Conservation (phyloP, 2,888 invertebrate species). For the Corythucha ciliata region DNA sequence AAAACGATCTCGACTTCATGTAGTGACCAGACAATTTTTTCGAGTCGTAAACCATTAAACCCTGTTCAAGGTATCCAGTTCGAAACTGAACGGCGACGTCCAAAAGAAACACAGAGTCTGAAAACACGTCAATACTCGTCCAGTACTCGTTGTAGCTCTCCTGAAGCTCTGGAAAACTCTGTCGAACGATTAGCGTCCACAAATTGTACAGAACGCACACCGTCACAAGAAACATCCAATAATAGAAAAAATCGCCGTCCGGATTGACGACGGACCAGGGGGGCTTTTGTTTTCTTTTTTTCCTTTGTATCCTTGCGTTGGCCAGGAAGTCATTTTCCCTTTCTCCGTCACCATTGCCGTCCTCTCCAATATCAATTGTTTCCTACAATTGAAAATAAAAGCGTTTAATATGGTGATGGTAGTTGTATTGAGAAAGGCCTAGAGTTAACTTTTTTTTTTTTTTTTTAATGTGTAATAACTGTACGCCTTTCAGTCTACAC, state of each 20-base stretch:
- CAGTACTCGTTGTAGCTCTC: conserved; percentile 63
- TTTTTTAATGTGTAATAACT: not conserved
- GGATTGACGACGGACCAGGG: conserved; percentile 83
- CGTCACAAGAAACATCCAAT: conserved; percentile 86
- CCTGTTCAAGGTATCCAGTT: conserved; percentile 91
- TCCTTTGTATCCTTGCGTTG: conserved; percentile 53
- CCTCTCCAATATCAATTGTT: conserved; percentile 43
- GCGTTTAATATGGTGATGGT: not conserved
- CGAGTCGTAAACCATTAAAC: conserved; percentile 70
- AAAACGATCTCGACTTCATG: conserved; percentile 70
- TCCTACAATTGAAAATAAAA: conserved; percentile 39
- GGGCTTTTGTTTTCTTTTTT: conserved; percentile 56
- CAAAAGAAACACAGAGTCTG: conserved; percentile 76
- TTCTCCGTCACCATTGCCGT: conserved; percentile 45
- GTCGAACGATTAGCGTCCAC: conserved; percentile 90
- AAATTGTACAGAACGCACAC: conserved; percentile 86
- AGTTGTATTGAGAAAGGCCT: not conserved
- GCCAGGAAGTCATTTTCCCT: conserved; percentile 48
- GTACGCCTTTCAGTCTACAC: not conserved
- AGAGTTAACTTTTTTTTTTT: not conserved
- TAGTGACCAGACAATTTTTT: conserved; percentile 85
- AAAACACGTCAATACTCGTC: conserved; percentile 72
- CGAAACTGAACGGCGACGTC: conserved; percentile 87
- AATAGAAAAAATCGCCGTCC: conserved; percentile 91
- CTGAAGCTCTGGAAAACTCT: conserved; percentile 87